Conservation (phyloP, 2,797 vertebrate species). For the Schizopygopsis pylzovi region DNA sequence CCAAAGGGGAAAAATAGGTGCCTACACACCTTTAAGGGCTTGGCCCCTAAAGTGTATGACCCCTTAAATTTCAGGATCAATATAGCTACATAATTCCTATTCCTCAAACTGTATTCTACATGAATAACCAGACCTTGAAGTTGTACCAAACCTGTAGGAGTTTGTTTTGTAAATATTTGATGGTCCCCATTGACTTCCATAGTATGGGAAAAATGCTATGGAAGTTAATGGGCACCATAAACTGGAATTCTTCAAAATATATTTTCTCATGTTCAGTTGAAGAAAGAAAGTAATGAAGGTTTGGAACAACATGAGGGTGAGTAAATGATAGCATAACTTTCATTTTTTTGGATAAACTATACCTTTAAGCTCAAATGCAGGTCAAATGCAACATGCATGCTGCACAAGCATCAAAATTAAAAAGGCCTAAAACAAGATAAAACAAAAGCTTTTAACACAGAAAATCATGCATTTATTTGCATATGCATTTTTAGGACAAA, state of each 20-base stretch:
- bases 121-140: background rate
- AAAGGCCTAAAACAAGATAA: background rate
- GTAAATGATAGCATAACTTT: background rate
- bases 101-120: background rate
- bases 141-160: background rate
- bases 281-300: background rate
- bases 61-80: too few species aligned
- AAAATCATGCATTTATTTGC: background rate
- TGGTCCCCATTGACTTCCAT: too few species aligned
- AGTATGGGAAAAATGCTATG: background rate
- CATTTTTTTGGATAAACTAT: background rate
- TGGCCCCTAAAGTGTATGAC: background rate
- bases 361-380: background rate
- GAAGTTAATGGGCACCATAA: background rate
- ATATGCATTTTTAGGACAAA: background rate
- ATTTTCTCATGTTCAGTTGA: background rate
- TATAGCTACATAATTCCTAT: background rate
- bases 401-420: background rate
- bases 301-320: background rate
- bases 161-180: background rate
- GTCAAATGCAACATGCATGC: background rate
- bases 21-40: background rate
- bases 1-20: background rate
- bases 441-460: background rate
- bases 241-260: background rate